phyloP scores from a whole-genome alignment of 2,888 invertebrate genomes.

The Clitarchus hookeri region DNA sequence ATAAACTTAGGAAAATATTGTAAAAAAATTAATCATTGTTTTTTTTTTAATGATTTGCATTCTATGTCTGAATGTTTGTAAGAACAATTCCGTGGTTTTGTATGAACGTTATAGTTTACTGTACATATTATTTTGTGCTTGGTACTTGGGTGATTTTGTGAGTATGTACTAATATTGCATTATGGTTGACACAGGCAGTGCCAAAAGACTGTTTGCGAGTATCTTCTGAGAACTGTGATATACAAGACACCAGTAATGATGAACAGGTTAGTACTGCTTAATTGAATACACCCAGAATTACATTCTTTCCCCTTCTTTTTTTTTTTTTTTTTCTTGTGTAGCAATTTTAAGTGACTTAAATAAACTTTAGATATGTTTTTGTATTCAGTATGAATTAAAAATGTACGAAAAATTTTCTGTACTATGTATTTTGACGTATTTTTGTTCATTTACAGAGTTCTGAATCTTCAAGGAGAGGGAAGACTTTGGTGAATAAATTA shows the following conservation, averaged over 20 bases:
- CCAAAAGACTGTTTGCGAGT: constrained; percentile 23
- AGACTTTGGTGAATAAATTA: constrained; percentile 52
- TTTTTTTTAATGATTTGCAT: too few species aligned
- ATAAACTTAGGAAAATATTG: too few species aligned
- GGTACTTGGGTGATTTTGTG: too few species aligned
- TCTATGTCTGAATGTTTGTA: too few species aligned
- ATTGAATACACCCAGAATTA: neutral
- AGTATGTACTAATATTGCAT: neutral
- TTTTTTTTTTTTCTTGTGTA: neutral
- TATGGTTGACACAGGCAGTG: neutral
- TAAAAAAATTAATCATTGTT: too few species aligned
- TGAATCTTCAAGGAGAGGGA: neutral
- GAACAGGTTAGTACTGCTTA: neutral
- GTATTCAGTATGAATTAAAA: neutral
- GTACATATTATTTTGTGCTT: too few species aligned
- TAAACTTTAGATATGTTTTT: neutral
- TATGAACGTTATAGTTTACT: too few species aligned
- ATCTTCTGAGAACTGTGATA: neutral
- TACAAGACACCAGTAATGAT: neutral
- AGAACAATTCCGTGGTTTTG: too few species aligned
- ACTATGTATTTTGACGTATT: neutral
- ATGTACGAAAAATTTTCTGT: neutral
- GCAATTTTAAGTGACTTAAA: neutral
- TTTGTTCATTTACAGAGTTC: constrained; percentile 6
- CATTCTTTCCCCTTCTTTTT: too few species aligned